A percentile compares a stretch with the other conserved stretches of the same genome.
Evolutionary conservation across 2,888 invertebrate genomes (phyloP).

Genomic region (Drosophila tripunctata): DNA sequence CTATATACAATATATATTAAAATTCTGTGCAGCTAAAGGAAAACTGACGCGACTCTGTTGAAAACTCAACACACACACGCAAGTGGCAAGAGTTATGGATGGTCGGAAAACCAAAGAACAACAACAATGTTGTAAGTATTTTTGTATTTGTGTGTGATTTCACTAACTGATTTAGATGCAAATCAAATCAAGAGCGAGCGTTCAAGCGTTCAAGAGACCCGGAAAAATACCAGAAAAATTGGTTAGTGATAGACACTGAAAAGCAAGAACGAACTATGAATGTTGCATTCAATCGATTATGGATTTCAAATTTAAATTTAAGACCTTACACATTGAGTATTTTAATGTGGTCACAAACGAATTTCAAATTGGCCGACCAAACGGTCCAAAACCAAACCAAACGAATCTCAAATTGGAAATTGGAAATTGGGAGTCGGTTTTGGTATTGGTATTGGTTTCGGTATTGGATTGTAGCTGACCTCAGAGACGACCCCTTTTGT

Average conservation of each 20-base stretch:
- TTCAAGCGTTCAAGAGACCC: no score
- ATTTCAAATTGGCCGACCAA: conserved; percentile 67
- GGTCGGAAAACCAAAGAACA: conserved; percentile 26
- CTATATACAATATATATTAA: conserved; percentile 68
- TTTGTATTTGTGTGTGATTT: conserved; percentile 47
- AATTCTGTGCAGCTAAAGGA: conserved; percentile 60
- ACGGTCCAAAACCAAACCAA: conserved; percentile 9
- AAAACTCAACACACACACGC: conserved; percentile 52
- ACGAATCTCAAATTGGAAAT: conserved; percentile 20
- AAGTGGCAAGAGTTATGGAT: conserved; percentile 70
- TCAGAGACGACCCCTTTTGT: conserved; percentile 66
- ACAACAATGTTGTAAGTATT: conserved; percentile 13
- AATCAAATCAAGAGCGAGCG: conserved; percentile 71
- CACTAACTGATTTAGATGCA: conserved; percentile 77
- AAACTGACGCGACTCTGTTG: conserved; percentile 51
- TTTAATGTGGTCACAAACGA: conserved; percentile 80
- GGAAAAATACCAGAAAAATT: conserved; percentile 57
- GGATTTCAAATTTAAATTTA: conserved; percentile 81
- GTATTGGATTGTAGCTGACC: conserved; percentile 56
- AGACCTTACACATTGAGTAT: conserved; percentile 82
- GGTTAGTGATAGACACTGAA: conserved; percentile 39
- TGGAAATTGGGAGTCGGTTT: conserved; percentile 19
- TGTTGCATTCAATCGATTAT: conserved; percentile 79
- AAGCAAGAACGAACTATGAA: conserved; percentile 66
- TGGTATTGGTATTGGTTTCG: background rate